Conservation (phyloP, 2,797 vertebrate genomes). For the Paedocypris micromegethes region DNA sequence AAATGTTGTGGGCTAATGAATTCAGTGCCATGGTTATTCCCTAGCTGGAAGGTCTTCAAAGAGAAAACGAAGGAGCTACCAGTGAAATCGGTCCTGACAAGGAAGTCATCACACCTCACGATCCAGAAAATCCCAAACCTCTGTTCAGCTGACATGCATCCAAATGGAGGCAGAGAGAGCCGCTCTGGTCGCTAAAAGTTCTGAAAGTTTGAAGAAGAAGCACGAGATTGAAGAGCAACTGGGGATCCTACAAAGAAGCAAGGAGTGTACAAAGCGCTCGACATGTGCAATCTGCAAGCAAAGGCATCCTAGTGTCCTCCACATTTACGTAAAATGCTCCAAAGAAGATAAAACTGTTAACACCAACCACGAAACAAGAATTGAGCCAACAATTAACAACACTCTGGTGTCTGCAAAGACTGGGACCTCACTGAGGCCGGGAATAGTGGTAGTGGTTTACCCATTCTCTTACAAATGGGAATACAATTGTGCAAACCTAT, state of each 20-base stretch:
- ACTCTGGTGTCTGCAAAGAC: background rate
- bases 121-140: background rate
- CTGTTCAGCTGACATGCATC: background rate
- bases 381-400: background rate
- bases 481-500: slow-evolving; percentile 7
- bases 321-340: background rate
- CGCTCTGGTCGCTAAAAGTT: background rate
- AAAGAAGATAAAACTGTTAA: slow-evolving; percentile 3
- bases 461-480: slow-evolving; percentile 8
- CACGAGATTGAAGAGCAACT: background rate
- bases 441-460: background rate
- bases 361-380: background rate
- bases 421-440: slow-evolving; percentile 15
- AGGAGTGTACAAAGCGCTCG: background rate
- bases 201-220: background rate
- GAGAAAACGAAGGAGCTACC: background rate
- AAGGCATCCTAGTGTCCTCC: background rate
- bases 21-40: background rate
- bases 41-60: background rate
- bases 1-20: background rate
- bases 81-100: background rate
- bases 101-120: background rate
- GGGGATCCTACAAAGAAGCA: background rate
- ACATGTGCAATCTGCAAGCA: background rate
- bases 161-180: background rate